Conservation (phyloP, 2,888 invertebrate genomes). For the Drosophila putrida region DNA sequence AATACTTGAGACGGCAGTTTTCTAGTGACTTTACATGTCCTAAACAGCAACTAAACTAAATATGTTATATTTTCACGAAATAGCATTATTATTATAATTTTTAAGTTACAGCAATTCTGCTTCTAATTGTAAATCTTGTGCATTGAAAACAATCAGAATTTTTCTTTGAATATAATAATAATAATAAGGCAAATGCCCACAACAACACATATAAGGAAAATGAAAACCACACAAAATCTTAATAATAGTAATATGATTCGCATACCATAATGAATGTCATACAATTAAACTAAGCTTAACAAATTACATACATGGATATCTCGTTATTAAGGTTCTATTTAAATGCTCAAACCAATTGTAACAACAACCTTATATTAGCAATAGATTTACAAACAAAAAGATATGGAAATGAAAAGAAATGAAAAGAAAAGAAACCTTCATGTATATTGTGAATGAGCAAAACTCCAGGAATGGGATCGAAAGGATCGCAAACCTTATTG, state of each 20-base stretch:
- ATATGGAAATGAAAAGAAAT: constrained; percentile 9
- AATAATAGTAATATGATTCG: constrained; percentile 46
- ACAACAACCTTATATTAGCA: constrained; percentile 43
- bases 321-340: constrained; percentile 59
- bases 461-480: constrained; percentile 40
- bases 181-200: constrained; percentile 46
- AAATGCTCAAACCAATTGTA: constrained; percentile 45
- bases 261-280: constrained; percentile 56
- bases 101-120: constrained; percentile 86
- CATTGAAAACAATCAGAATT: constrained; percentile 86
- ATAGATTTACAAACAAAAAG: constrained; percentile 51
- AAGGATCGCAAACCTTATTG: constrained; percentile 32
- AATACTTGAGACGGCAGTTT: neutral
- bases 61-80: constrained; percentile 50
- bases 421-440: constrained; percentile 18
- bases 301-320: constrained; percentile 41
- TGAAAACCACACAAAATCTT: constrained; percentile 22
- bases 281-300: constrained; percentile 70
- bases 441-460: constrained; percentile 39
- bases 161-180: constrained; percentile 83
- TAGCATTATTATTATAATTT: constrained; percentile 78
- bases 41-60: constrained; percentile 49
- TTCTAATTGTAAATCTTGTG: constrained; percentile 86
- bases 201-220: constrained; percentile 31
- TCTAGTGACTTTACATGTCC: constrained; percentile 28